Conservation (phyloP, 2,113 vertebrate genomes). For the Etheostoma cragini region DNA sequence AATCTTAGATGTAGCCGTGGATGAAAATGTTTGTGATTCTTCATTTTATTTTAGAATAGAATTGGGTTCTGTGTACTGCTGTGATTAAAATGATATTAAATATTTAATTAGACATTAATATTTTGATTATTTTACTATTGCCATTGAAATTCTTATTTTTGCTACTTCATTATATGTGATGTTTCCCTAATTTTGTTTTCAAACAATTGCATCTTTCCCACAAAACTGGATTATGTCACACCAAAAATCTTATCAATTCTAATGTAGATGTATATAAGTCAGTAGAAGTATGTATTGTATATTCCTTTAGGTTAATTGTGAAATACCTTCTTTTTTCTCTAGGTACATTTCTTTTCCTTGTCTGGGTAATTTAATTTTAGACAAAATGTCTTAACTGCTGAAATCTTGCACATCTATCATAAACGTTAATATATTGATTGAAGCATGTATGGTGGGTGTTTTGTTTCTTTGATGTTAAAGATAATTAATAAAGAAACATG, state of each 20-base stretch:
- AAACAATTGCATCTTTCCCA: constrained; percentile 10
- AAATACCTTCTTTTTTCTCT: not conserved
- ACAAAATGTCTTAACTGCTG: constrained; percentile 55
- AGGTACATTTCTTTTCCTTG: not conserved
- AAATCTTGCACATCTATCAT: constrained; percentile 69
- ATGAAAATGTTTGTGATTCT: constrained; percentile 54
- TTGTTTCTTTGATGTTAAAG: constrained; percentile 63
- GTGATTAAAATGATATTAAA: constrained; percentile 58
- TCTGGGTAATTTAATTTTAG: constrained; percentile 17
- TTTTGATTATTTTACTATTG: constrained; percentile 48
- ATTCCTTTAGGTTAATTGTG: constrained; percentile 16
- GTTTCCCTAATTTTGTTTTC: constrained; percentile 28
- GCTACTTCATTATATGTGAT: constrained; percentile 20
- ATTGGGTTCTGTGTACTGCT: constrained; percentile 52
- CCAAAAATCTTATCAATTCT: constrained; percentile 11
- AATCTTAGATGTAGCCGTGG: constrained; percentile 46
- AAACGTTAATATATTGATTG: constrained; percentile 63
- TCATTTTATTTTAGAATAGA: constrained; percentile 60
- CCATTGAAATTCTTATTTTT: constrained; percentile 47
- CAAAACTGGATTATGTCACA: constrained; percentile 17
- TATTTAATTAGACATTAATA: constrained; percentile 72
- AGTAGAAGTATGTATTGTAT: constrained; percentile 11
- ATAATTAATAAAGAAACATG: constrained; percentile 67
- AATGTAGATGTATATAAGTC: constrained; percentile 11
- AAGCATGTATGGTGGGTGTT: constrained; percentile 44